phyloP scores from a whole-genome alignment of 2,888 invertebrate species.

The Pseudeuparius sepicola region DNA sequence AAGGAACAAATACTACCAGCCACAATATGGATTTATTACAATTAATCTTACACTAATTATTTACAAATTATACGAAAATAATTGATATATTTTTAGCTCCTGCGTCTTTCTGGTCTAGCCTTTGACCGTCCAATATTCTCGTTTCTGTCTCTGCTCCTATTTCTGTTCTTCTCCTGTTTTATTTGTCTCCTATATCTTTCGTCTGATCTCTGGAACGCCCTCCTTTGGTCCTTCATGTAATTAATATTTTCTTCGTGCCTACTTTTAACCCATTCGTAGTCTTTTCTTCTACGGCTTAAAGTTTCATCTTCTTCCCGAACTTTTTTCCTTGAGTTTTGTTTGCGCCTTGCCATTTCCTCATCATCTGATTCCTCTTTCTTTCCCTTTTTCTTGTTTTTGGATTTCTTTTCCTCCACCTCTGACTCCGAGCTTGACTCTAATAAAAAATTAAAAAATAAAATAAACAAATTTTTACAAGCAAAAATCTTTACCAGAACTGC shows the following conservation, averaged over 20 bases:
- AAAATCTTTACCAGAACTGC: constrained; percentile 26
- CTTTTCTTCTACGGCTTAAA: constrained; percentile 18
- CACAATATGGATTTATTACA: too few relatives aligned
- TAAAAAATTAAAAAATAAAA: constrained; percentile 2
- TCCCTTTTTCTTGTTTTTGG: constrained; percentile 6
- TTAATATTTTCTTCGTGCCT: constrained; percentile 24
- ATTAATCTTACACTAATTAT: too few relatives aligned
- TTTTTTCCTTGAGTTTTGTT: constrained; percentile 12
- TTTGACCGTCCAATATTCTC: too few relatives aligned
- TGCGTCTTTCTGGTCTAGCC: too few relatives aligned
- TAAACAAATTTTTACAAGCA: constrained; percentile 2
- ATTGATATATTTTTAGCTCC: too few relatives aligned
- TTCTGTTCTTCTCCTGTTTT: too few relatives aligned
- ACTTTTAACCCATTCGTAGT: constrained; percentile 25
- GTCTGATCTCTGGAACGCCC: too few relatives aligned
- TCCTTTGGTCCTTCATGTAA: constrained; percentile 22
- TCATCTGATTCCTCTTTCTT: constrained; percentile 14
- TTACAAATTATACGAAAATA: too few relatives aligned
- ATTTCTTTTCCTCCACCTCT: constrained; percentile 4
- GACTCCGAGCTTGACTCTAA: constrained; percentile 9
- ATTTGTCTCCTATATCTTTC: too few relatives aligned
- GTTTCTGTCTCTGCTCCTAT: too few relatives aligned
- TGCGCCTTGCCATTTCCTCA: constrained; percentile 12
- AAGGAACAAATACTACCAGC: too few relatives aligned
- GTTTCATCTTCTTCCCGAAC: constrained; percentile 10